phyloP scores from a whole-genome alignment of 2,888 invertebrate genomes.

The Lycia hirtaria region DNA sequence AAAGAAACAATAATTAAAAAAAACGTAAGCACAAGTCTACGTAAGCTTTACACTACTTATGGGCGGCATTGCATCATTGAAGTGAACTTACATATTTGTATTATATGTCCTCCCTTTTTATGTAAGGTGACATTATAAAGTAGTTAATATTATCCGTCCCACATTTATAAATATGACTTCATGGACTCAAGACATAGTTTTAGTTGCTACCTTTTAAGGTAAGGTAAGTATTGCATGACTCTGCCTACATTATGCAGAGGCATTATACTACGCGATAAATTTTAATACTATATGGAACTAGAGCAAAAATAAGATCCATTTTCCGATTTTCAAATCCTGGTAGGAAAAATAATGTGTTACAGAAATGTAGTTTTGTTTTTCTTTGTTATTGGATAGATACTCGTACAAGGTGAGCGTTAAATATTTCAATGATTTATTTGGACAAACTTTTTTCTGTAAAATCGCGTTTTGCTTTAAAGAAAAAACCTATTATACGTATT shows the following conservation, averaged over 20 bases:
- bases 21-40: too few species aligned
- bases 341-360: too few species aligned
- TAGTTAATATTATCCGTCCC: conserved; percentile 2
- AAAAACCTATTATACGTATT: too few species aligned
- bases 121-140: background rate
- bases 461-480: too few species aligned
- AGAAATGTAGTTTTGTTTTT: too few species aligned
- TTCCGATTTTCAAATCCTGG: background rate
- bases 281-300: conserved; percentile 8
- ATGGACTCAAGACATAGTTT: conserved; percentile 4
- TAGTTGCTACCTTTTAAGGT: conserved; percentile 2
- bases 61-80: background rate
- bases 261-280: conserved; percentile 4
- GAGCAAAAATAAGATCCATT: background rate
- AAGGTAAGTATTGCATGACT: conserved; percentile 11
- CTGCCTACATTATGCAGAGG: conserved; percentile 12
- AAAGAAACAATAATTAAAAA: too few species aligned
- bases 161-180: conserved; percentile 12
- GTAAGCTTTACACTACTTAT: background rate
- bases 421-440: too few species aligned
- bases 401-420: too few species aligned
- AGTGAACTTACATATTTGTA: background rate
- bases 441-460: too few species aligned
- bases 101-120: conserved; percentile 7
- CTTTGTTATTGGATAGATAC: too few species aligned